Evolutionary conservation across 1,140 invertebrate species (phyloP).

Genomic region (Nephila pilipes): DNA sequence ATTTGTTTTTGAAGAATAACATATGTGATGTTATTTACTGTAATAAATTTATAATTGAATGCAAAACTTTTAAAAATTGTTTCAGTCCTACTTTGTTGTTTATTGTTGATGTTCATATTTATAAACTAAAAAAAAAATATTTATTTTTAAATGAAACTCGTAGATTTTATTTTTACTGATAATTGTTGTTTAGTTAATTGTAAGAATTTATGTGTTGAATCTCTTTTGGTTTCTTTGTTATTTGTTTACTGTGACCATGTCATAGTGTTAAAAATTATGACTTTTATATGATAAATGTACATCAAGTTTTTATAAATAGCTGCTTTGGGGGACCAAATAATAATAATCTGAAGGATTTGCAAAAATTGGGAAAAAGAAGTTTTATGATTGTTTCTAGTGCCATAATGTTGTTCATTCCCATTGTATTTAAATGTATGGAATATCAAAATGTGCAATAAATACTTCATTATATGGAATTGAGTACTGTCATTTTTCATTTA

Average conservation of each 20-base stretch:
- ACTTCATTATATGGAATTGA: background rate
- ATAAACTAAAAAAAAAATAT: no score
- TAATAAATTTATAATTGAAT: no score
- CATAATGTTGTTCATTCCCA: slow-evolving; percentile 37
- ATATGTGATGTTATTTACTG: no score
- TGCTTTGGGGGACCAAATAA: slow-evolving; percentile 63
- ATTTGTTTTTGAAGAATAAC: no score
- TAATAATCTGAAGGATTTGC: slow-evolving; percentile 21
- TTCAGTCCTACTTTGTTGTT: no score
- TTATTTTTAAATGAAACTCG: no score
- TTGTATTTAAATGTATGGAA: slow-evolving; percentile 53
- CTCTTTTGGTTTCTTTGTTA: background rate
- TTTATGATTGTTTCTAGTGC: slow-evolving; percentile 44
- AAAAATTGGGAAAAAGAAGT: background rate
- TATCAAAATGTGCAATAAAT: slow-evolving; percentile 64
- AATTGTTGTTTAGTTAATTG: no score
- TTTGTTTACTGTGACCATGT: background rate
- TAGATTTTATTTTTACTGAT: no score
- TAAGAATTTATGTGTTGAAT: background rate
- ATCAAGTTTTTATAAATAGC: background rate
- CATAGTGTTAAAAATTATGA: background rate
- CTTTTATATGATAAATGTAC: background rate
- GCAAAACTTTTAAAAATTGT: no score
- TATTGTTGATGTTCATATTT: no score
- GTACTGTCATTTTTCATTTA: no score